A percentile compares a stretch with the other conserved stretches of the same genome.
Evolutionary conservation across 2,113 vertebrate species (phyloP).

Genomic region (Chaetura pelagica): DNA sequence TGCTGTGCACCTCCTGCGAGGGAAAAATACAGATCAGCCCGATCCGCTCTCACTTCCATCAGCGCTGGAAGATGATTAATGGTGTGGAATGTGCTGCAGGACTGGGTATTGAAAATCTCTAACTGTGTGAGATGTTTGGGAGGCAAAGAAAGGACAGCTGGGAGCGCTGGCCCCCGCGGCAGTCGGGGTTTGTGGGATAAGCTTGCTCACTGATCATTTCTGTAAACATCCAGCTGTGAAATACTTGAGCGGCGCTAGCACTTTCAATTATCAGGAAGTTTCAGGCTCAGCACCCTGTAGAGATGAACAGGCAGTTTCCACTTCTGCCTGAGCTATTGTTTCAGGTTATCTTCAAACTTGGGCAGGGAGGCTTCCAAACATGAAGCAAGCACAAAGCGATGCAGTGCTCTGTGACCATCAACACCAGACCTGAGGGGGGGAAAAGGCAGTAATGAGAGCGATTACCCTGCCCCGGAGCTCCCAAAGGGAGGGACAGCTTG

Average conservation of each 20-base stretch:
- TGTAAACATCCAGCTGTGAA: conserved; percentile 69
- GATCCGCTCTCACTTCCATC: not conserved
- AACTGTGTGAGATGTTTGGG: conserved; percentile 43
- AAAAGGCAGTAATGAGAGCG: not conserved
- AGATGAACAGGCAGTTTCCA: conserved; percentile 45
- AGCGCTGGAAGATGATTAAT: conserved; percentile 33
- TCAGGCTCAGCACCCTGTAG: conserved; percentile 55
- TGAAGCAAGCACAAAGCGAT: not conserved
- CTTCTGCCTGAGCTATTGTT: conserved; percentile 48
- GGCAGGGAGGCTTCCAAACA: not conserved
- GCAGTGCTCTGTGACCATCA: not conserved
- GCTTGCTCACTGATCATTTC: not conserved
- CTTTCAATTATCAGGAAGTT: conserved; percentile 56
- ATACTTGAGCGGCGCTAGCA: conserved; percentile 27
- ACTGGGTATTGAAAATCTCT: conserved; percentile 31
- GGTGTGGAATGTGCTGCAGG: conserved; percentile 13
- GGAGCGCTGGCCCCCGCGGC: conserved; percentile 28
- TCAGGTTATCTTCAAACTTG: conserved; percentile 42
- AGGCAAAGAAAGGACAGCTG: conserved; percentile 26
- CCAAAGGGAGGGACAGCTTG: not conserved
- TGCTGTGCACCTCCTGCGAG: not conserved
- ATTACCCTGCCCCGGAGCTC: not conserved
- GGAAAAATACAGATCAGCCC: conserved; percentile 17
- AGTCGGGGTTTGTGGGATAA: conserved; percentile 29
- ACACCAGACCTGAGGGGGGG: not conserved